Percentiles rank a stretch among this genome's conserved stretches.
phyloP scores from a whole-genome alignment of 2,113 vertebrate species.

The Tychaedon coryphoeus region DNA sequence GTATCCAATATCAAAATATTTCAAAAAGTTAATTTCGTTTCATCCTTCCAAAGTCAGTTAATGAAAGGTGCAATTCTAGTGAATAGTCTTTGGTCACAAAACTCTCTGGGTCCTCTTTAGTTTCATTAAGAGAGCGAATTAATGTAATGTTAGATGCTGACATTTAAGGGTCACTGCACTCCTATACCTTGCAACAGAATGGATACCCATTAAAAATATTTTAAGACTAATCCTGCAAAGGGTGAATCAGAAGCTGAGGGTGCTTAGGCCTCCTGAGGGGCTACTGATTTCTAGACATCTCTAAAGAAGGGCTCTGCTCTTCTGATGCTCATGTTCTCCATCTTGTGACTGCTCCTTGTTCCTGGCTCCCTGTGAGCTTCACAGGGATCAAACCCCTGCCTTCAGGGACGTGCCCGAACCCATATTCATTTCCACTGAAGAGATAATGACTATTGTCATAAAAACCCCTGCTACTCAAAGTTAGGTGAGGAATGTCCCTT shows the following conservation, averaged over 20 bases:
- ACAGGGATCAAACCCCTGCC: neutral
- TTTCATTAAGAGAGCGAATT: slow-evolving; percentile 49
- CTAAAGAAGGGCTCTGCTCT: neutral
- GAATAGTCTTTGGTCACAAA: slow-evolving; percentile 12
- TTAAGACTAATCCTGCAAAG: neutral
- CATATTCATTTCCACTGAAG: neutral
- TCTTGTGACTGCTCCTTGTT: neutral
- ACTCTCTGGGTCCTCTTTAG: neutral
- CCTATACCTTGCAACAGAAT: neutral
- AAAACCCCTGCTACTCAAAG: fast-evolving
- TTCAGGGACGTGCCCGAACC: neutral
- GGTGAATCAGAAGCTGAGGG: slow-evolving; percentile 3
- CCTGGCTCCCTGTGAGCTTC: neutral
- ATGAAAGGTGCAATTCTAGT: slow-evolving; percentile 49
- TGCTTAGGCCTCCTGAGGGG: neutral
- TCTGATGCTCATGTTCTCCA: neutral
- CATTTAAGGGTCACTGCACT: slow-evolving; percentile 60
- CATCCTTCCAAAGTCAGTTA: slow-evolving; percentile 31
- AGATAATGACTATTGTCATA: neutral
- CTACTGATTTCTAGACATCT: neutral
- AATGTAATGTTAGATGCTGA: slow-evolving; percentile 57
- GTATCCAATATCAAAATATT: slow-evolving; percentile 62
- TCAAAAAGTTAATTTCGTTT: slow-evolving; percentile 48
- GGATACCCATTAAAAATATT: slow-evolving; percentile 45
- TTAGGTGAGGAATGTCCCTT: neutral